Evolutionary conservation across 2,888 invertebrate genomes (phyloP), one percentile per base, ranked within the genome.

Genomic region (Subacronicta megacephala): DNA sequence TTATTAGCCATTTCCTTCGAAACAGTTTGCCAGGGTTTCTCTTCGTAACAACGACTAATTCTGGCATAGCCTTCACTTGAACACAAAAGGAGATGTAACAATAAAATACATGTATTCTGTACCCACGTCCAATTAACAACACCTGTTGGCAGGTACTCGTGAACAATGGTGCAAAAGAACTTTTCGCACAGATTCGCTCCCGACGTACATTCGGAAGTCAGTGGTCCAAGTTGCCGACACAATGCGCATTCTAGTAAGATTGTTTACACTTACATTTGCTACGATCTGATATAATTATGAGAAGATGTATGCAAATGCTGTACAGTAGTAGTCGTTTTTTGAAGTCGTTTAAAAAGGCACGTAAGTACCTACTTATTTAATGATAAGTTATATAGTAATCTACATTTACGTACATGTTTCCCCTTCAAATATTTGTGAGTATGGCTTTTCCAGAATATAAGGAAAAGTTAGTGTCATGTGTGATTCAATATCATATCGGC

Each of bases 231-330:
- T 65, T 67, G 65, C 72, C 68, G 71, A 81, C 75, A 84, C 85
- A 88, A 88, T 88, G 80, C 78, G 76, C 84, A 87, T 88, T 88
- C 82, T 83, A 83, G 51, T 75, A 42, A 73, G 67, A 77, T 81
- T 77, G 65, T 79, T 75, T 77, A 70, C 72, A 74, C 42, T 59
- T 42, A 41, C 35, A 38, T 38, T 50, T 60, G 64, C 72, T 61
- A 72, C 60, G 56, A 55, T 49, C 44, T 70, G 55, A 77, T 75
- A 70, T 73, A 61, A 61, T 67, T 58, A 56, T 51, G 50, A 62
- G 70, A 72, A 70, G 65, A 60, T 59, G 16, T 53, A 38, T 16
- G 36, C 15, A 33, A 52, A 59, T 65, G 35, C 35, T 1, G 26
- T 2, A 26, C 2, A 10, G 26, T 26, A 26, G n/a, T n/a, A n/a